Conservation (phyloP, 2,797 vertebrate species). For the Myripristis jacobus region DNA sequence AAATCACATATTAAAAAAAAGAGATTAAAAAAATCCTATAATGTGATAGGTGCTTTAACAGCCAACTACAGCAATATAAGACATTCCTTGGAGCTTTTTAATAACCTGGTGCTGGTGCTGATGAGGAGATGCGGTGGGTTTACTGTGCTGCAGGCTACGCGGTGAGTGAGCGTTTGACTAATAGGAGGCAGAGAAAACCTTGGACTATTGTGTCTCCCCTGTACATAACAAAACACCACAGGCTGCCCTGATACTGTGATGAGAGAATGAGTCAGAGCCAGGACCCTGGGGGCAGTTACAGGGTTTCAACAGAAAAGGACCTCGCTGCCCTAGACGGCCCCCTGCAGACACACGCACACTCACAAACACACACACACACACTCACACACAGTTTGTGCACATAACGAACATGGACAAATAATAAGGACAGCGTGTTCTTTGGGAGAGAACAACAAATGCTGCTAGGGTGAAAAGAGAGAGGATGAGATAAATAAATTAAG, state of each 20-base stretch:
- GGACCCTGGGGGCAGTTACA: constrained; percentile 1
- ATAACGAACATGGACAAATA: neutral
- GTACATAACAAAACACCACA: constrained; percentile 2
- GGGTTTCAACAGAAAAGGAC: constrained; percentile 23
- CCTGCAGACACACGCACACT: constrained; percentile 4
- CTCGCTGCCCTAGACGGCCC: neutral
- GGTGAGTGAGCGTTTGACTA: no score
- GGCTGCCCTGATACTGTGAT: no score
- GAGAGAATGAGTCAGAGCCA: constrained; percentile 22
- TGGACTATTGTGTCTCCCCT: neutral
- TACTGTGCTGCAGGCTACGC: no score
- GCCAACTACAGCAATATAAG: neutral
- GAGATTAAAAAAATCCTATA: neutral
- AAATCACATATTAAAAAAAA: no score
- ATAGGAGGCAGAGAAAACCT: neutral
- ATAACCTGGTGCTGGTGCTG: no score
- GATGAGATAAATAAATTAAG: neutral
- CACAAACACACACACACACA: no score
- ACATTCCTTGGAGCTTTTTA: neutral
- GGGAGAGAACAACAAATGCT: neutral
- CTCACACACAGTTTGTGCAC: neutral
- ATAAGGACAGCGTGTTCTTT: neutral
- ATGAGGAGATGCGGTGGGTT: no score
- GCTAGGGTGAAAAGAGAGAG: neutral
- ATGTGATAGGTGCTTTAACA: neutral